Conservation (phyloP, 1,140 invertebrate genomes). For the Ceratosolen fusciceps region DNA sequence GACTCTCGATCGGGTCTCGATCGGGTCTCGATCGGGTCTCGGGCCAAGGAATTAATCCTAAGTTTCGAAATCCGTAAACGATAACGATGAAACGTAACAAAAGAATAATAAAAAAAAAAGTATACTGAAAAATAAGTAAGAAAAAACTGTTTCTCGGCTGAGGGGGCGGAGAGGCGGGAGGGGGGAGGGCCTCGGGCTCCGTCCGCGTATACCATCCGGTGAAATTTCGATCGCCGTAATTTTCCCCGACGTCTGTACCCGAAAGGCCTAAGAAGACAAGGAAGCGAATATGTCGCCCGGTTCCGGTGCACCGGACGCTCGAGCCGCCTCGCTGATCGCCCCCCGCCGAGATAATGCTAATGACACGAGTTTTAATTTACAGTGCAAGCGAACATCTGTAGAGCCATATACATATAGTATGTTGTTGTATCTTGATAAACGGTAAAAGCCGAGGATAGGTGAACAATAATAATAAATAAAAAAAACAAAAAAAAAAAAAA, state of each 20-base stretch:
- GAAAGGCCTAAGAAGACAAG: slow-evolving; percentile 53
- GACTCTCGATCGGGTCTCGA: slow-evolving; percentile 54
- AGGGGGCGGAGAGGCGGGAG: background rate
- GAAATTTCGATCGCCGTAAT: slow-evolving; percentile 5
- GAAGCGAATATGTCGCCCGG: slow-evolving; percentile 1
- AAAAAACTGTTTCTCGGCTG: slow-evolving; percentile 40
- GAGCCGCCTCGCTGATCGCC: slow-evolving; percentile 34
- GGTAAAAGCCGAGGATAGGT: background rate
- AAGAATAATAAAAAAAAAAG: no score
- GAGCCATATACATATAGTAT: slow-evolving; percentile 73
- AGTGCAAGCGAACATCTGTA: slow-evolving; percentile 73
- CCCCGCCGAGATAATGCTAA: slow-evolving; percentile 51
- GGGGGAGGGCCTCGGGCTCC: no score
- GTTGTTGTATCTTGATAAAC: slow-evolving; percentile 69
- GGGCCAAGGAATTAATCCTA: slow-evolving; percentile 56
- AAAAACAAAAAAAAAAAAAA: slow-evolving; percentile 40
- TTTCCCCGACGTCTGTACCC: background rate
- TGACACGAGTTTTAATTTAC: slow-evolving; percentile 72
- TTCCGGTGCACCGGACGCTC: background rate
- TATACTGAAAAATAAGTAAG: slow-evolving; percentile 32
- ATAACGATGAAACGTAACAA: slow-evolving; percentile 45
- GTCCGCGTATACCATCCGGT: slow-evolving; percentile 30
- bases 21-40: slow-evolving; percentile 50
- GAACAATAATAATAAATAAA: no score
- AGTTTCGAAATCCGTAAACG: slow-evolving; percentile 55